Evolutionary conservation across 2,888 invertebrate species (phyloP).

Genomic region (Pemphredon lugubris): DNA sequence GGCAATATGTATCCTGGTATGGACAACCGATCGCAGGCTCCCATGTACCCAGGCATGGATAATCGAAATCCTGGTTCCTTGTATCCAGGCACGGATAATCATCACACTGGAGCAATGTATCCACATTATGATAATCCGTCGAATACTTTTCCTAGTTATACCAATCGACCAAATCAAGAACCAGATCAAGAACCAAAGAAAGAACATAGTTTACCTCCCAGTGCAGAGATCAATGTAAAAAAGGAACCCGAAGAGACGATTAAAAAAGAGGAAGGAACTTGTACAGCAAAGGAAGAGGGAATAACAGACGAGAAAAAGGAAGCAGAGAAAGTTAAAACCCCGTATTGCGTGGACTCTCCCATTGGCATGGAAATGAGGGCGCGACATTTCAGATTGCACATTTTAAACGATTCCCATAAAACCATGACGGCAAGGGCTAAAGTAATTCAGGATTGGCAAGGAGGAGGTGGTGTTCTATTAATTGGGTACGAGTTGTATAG

Average conservation of each 20-base stretch:
- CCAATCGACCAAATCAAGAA: slow-evolving; percentile 51
- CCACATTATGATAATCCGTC: slow-evolving; percentile 60
- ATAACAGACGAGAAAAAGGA: slow-evolving; percentile 68
- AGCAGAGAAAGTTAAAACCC: slow-evolving; percentile 72
- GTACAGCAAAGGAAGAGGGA: slow-evolving; percentile 65
- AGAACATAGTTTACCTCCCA: slow-evolving; percentile 58
- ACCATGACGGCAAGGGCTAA: slow-evolving; percentile 93
- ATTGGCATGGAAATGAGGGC: slow-evolving; percentile 82
- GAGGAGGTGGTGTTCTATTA: slow-evolving; percentile 94
- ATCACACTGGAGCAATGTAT: slow-evolving; percentile 64
- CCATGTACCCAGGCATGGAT: slow-evolving; percentile 65
- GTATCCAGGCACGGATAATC: slow-evolving; percentile 67
- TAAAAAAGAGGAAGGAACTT: slow-evolving; percentile 65
- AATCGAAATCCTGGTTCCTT: slow-evolving; percentile 59
- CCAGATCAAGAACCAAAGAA: slow-evolving; percentile 68
- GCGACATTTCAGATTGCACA: slow-evolving; percentile 92
- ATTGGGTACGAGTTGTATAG: slow-evolving; percentile 99
- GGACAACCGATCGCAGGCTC: slow-evolving; percentile 59
- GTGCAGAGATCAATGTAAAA: slow-evolving; percentile 68
- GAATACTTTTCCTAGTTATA: slow-evolving; percentile 59
- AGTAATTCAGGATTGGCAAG: slow-evolving; percentile 93
- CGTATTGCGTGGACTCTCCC: slow-evolving; percentile 75
- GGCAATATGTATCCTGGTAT: slow-evolving; percentile 60
- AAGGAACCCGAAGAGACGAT: slow-evolving; percentile 68
- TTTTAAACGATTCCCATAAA: slow-evolving; percentile 97